Evolutionary conservation across 2,888 invertebrate species (phyloP).

Genomic region (Caenorhabditis sinica): DNA sequence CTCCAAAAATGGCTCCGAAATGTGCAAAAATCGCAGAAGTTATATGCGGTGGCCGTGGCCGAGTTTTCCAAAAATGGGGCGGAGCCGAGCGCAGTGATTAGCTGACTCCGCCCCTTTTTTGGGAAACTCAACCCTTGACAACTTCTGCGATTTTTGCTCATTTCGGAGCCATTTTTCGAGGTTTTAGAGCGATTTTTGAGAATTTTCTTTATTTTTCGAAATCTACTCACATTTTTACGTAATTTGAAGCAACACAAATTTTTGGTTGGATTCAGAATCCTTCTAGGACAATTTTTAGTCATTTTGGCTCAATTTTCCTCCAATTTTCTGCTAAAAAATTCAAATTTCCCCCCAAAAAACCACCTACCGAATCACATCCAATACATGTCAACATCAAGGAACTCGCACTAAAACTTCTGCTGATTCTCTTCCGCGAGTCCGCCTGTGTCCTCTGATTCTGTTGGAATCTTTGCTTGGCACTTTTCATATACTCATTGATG

Average conservation of each 20-base stretch:
- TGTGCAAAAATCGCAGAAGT: too few species aligned
- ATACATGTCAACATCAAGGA: conserved; percentile 80
- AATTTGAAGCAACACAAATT: neutral
- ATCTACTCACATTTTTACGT: too few species aligned
- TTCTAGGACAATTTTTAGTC: neutral
- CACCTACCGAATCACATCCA: conserved; percentile 76
- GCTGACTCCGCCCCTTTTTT: too few species aligned
- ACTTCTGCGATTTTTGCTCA: too few species aligned
- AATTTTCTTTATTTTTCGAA: too few species aligned
- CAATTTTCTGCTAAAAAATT: neutral
- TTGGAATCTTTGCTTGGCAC: conserved; percentile 76
- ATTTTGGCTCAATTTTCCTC: neutral
- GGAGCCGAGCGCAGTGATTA: too few species aligned
- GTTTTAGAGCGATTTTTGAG: too few species aligned
- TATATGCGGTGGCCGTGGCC: too few species aligned
- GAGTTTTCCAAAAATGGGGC: too few species aligned
- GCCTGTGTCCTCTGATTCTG: conserved; percentile 60
- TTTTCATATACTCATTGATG: conserved; percentile 79
- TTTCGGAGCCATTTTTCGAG: too few species aligned
- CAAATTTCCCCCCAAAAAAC: neutral
- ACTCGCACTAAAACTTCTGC: conserved; percentile 80
- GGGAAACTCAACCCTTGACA: too few species aligned
- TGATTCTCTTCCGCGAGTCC: conserved; percentile 77
- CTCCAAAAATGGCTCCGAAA: too few species aligned
- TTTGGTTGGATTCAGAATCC: neutral